Evolutionary conservation across 2,113 vertebrate genomes (phyloP), one percentile per base, ranked within the genome.

Genomic region (Channa maculata): DNA sequence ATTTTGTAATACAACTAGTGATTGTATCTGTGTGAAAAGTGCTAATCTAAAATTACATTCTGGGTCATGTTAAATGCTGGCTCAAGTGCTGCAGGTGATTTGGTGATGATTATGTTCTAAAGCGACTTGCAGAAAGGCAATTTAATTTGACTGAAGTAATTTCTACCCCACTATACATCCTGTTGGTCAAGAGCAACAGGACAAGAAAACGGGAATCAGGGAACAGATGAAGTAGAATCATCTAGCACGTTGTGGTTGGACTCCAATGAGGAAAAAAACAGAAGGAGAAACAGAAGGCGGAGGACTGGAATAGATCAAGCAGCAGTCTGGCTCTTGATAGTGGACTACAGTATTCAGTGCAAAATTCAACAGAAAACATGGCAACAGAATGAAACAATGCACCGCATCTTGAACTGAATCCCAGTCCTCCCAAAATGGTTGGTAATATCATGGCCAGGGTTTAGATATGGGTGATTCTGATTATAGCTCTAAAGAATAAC

Each of bases 361-460:
- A 72, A 79, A 77, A 86, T 71, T 83, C 55, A 71, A 71, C 59
- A 71, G 72, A 86, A 65, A 82, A 80, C 75, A 85, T 85, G 89
- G 80, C 79, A 85, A 82, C 70, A 82, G 77, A 85, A 85, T 73
- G 70, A 84, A 89, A 91, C 82, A 71, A 78, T 86, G 67, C 57
- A 5, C 68, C 63, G 59, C 54, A 75, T 71, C 77, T 81, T 86
- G 70, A 89, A 78, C 49, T 24, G 44, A 79, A 70, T 86, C 89
- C 79, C 75, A 77, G 75, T 71, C 72, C 37, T 72, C 49, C 71
- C 38, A 71, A 51, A 72, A 61, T 65, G 64, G 60, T 72, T 71
- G 52, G 71, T 46, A 49, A 64, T 33, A 73, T 62, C 50, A 52
- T 34, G 49, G 78, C 72, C 82, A 82, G 55, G 64, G 38, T 63